These are phyloP conservation scores for Lophura nycthemera DNA, from an alignment of 2,113 vertebrate species.

Conservation along the genomic window DNA sequence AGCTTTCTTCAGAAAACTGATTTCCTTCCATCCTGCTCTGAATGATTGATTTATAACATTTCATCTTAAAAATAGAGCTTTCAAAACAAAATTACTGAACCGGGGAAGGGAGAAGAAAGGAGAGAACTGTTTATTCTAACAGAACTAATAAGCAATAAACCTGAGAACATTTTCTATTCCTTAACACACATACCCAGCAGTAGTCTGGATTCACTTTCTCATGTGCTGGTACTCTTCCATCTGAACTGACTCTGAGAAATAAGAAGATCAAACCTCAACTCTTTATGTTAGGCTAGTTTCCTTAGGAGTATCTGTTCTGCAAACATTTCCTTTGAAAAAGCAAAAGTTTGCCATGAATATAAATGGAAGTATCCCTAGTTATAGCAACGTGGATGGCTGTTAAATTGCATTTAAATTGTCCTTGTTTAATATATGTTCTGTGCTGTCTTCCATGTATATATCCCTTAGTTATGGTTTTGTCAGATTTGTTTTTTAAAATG, in stretches of 20 bases:
- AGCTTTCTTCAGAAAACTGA: background rate
- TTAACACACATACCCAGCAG: background rate
- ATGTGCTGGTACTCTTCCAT: background rate
- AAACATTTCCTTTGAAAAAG: constrained; percentile 34
- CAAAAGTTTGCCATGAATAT: constrained; percentile 19
- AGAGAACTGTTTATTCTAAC: background rate
- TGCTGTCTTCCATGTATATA: constrained; percentile 36
- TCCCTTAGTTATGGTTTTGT: constrained; percentile 50
- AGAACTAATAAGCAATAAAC: background rate
- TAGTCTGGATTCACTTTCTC: background rate
- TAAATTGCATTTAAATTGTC: constrained; percentile 32
- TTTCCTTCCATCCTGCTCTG: background rate
- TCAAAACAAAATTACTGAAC: background rate
- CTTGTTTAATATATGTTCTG: constrained; percentile 45
- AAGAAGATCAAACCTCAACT: background rate
- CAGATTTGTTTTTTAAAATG: constrained; percentile 60
- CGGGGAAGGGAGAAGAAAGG: background rate
- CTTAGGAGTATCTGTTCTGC: constrained; percentile 19
- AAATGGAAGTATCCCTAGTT: constrained; percentile 29
- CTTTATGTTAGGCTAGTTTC: background rate
- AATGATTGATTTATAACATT: background rate
- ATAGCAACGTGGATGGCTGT: background rate
- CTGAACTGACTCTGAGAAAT: background rate
- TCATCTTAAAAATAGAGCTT: background rate
- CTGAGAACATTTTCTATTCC: background rate